Evolutionary conservation across 2,113 vertebrate species (phyloP), one percentile per base, ranked within the genome.

Genomic region (Hassar affinis): DNA sequence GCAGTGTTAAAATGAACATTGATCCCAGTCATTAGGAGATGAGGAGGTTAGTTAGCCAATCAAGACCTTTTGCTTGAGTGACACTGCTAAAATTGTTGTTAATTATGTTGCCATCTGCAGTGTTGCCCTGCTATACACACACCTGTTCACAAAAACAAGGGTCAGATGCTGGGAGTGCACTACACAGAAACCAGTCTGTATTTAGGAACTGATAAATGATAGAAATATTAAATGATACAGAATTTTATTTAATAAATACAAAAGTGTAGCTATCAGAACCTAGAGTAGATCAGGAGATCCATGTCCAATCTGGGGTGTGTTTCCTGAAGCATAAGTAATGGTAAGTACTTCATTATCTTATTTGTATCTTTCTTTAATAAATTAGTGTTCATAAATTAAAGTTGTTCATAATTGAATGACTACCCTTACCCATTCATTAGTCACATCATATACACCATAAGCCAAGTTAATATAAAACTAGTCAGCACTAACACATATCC

Each of bases 81-180:
- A 92, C 88, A 86, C 91, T 89, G 92, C 91, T 92, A 92, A 91
- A 92, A 94, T 93, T 92, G 92, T 93, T 94, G 92, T 92, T 94
- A 93, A 94, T 94, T 93, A 94, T 90, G 87, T 91, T 89, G 89
- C 93, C 92, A 94, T 94, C 93, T 94, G 93, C 79, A 90, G 90
- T 88, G 91, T 89, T 89, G 86, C 86, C 84, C 87, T 79, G 91
- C 89, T 86, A 86, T 88, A 84, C 89, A 91, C 91, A 94, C 93
- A 94, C 92, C 93, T 93, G 92, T 93, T 93, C 90, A 91, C 89
- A 89, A 90, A 38, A n/a, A 81, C 38, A 51, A 75, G 84, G 69
- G 69, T 62, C 78, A 74, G 30, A 64, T 18, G 30, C 52, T 54
- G 18, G 49, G 7, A 25, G 79, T 33, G 27, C 45, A 68, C 20